Base-by-base conservation (phyloP, 2,888 invertebrate species). In the Torymus texanus region DNA sequence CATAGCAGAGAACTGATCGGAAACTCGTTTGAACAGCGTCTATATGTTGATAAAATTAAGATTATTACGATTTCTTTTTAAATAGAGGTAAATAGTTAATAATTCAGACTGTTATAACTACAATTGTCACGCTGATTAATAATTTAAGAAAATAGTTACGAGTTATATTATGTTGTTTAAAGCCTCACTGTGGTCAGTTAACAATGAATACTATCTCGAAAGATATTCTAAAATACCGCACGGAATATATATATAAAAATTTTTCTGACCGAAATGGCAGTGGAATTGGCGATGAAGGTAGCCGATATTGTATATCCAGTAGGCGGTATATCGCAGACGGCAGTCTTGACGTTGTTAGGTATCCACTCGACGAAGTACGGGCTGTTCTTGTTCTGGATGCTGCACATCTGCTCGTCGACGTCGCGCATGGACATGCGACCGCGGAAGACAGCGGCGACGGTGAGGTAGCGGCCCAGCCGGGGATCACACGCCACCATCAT, bases 241-340 rank as follows among this genome's bases (percentile, higher is more conserved):
- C 5, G 24, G 24, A 5, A 29, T 29, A 29, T 29, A 29, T 2
- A 3, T 29, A 29, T 4, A 29, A 2, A 2, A 29, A 29, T 29
- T 29, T 5, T 29, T 29, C 41, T 90, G 90, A 97, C 97, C 88
- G 97, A 97, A 85, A 96, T 96, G 79, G 96, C 95, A 10, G 96
- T 96, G 82, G 95, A 94, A 91, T 96, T 96, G 73, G 96, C 97
- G 88, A 97, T 95, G 90, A 97, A 97, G 10, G 97, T 97, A 59
- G 96, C 95, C 4, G 96, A 95, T 96, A 97, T 96, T 90, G 95
- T 96, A 82, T 97, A 91, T 70, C 94, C 92, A 84, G 92, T 90
- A 0, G 95, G 95, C 61, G 96, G 95, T 84, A 96, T 95, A 88
- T 96, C 95, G 88, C 95, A 95, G 8, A 95, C 94, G 16, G 95